Evolutionary conservation across 2,113 vertebrate species (phyloP).

Genomic region (Lucifuga dentata): DNA sequence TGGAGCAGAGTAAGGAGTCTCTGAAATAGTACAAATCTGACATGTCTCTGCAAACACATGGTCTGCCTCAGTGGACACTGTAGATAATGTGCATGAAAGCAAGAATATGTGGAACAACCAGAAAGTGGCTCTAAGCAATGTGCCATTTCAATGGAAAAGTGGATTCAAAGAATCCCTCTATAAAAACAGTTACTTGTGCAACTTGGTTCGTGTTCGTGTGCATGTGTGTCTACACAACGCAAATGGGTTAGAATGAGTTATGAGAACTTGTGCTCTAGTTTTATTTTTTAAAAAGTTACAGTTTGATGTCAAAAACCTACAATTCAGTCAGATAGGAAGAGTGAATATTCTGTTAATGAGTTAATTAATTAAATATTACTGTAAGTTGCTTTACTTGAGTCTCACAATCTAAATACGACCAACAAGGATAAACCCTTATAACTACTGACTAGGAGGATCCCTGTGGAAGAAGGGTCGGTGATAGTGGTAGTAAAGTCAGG

Average conservation of each 20-base stretch:
- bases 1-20: constrained; percentile 24
- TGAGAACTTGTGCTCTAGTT: neutral
- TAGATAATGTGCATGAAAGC: constrained; percentile 63
- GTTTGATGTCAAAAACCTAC: too few species aligned
- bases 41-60: constrained; percentile 51
- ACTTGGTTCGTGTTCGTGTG: constrained; percentile 3
- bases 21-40: constrained; percentile 52
- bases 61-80: constrained; percentile 57
- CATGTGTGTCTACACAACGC: constrained; percentile 3
- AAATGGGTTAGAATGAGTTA: constrained; percentile 15
- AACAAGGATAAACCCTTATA: too few species aligned
- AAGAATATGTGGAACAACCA: constrained; percentile 30
- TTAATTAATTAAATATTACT: too few species aligned
- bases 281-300: too few species aligned
- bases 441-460: too few species aligned
- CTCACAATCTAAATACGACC: too few species aligned
- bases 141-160: constrained; percentile 29
- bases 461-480: neutral
- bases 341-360: too few species aligned
- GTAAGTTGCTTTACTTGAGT: too few species aligned
- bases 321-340: too few species aligned
- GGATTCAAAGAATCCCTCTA: constrained; percentile 17
- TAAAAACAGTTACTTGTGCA: constrained; percentile 7
- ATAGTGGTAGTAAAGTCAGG: neutral
- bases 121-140: constrained; percentile 45